Evolutionary conservation across 2,113 vertebrate genomes (phyloP), one percentile per base, ranked within the genome.

Genomic region (Neolamprologus kungweensis): DNA sequence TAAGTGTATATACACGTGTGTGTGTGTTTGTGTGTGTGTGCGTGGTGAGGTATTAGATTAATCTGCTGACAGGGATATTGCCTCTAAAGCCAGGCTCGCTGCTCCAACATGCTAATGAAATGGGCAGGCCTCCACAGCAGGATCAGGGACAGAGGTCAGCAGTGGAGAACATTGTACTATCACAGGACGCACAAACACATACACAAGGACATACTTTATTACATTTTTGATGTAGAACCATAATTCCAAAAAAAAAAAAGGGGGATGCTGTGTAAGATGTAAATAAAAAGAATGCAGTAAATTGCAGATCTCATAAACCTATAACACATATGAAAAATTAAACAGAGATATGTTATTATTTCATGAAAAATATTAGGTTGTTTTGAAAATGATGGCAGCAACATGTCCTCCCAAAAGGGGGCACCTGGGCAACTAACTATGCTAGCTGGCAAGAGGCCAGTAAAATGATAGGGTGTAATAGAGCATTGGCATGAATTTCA

Each of bases 61-160:
- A 96, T 96, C 96, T 96, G 95, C 92, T 90, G 94, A 94, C 94
- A 94, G 94, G 91, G 95, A 96, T 95, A 96, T 95, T 95, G 94
- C 91, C 91, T 94, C 93, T 95, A 95, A 96, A 96, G 94, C 94
- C 89, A 88, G 90, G 94, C 94, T 96, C 95, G 94, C 91, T 96
- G 92, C 92, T 94, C 89, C 94, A 92, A 94, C 94, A 96, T 95
- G 93, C 93, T 96, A 96, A 96, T 96, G 95, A 96, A 95, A 96
- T 95, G 94, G 95, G 95, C 94, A 94, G 87, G 90, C 83, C 93
- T 95, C 94, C 95, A 96, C 93, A 85, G 85, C 89, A 86, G 94
- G 94, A 95, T 96, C 94, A 96, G 93, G 94, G 88, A 91, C 90
- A 91, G 95, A 94, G 95, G 95, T 95, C 95, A 95, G 88, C 90